Evolutionary conservation across 2,797 vertebrate genomes (phyloP), one percentile per base, ranked within the genome.

Genomic region (Lates japonicus): DNA sequence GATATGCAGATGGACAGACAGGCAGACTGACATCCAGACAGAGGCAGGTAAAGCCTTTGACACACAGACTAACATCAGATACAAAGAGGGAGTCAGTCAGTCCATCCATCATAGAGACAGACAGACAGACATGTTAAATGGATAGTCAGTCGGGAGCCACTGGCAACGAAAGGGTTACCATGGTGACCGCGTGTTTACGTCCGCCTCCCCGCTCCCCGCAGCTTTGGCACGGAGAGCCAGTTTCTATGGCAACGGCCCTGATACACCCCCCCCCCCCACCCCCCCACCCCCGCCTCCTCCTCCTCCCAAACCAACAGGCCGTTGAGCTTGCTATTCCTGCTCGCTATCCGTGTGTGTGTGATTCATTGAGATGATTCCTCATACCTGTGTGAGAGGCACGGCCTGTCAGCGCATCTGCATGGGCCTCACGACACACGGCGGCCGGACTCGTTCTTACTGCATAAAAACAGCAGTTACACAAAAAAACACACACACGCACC

Each of bases 231-330:
- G 60, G 87, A 90, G 78, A 95, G 93, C 92, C 93, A 94, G 95
- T 96, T 95, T 94, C 94, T 93, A 91, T 95, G 94, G 92, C 89
- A 88, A 95, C 93, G 75, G 90, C 93, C 93, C 87, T 83, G 88
- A 90, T 93, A 70, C 44, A 54, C 58, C 58, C 35, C 19, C 60
- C 60, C 49, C 13, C 11, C 31, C 4, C 55, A 22, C 64, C 39
- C 48, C 39, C n/a, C n/a, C 49, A 11, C 11, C 31, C 4, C 19
- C 60, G n/a, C 59, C 57, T 42, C 39, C 12, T 29, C 33, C 5
- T 52, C 25, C 31, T 65, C 35, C 60, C 51, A 55, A 80, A 46
- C 81, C 78, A 87, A 85, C 87, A 87, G 90, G 89, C 87, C 68
- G 44, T 31, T 60, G 64, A 63, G 83, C 74, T 55, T 0, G 25